These are phyloP conservation scores for Takifugu bimaculatus DNA, from an alignment of 2,113 vertebrate species.

Conservation along the genomic window DNA sequence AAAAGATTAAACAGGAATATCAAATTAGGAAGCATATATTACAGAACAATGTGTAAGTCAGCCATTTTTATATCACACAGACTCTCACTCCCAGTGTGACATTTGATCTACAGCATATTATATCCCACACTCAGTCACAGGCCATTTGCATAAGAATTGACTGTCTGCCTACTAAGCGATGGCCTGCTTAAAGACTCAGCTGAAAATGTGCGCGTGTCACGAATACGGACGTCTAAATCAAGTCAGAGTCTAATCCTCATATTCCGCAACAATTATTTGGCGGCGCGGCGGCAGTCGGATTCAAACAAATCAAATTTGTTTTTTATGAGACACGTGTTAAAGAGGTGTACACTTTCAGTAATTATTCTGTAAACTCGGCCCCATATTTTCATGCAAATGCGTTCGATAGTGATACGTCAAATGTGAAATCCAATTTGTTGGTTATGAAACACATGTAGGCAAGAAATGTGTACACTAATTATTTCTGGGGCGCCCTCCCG, in stretches of 20 bases:
- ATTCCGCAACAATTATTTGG: conserved; percentile 79
- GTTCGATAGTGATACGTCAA: conserved; percentile 97
- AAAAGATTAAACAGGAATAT: conserved; percentile 66
- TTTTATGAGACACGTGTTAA: conserved; percentile 96
- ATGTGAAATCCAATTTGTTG: conserved; percentile 97
- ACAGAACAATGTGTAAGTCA: conserved; percentile 73
- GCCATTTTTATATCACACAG: conserved; percentile 70
- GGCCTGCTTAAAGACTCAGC: conserved; percentile 65
- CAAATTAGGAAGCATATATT: conserved; percentile 71
- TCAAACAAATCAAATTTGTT: conserved; percentile 94
- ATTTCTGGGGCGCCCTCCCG: conserved; percentile 83
- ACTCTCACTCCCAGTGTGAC: conserved; percentile 70
- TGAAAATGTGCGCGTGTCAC: conserved; percentile 61
- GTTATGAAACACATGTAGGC: conserved; percentile 98
- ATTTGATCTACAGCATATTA: conserved; percentile 76
- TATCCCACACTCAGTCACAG: conserved; percentile 55
- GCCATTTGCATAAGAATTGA: conserved; percentile 76
- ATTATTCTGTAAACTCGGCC: conserved; percentile 90
- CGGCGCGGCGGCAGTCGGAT: conserved; percentile 76
- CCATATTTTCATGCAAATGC: conserved; percentile 93
- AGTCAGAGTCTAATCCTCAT: conserved; percentile 72
- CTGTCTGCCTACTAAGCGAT: conserved; percentile 69
- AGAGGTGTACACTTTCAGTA: conserved; percentile 97
- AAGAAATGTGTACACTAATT: conserved; percentile 94
- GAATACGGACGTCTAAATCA: conserved; percentile 68